phyloP scores from a whole-genome alignment of 2,888 invertebrate species.

The Elgonia sp. region DNA sequence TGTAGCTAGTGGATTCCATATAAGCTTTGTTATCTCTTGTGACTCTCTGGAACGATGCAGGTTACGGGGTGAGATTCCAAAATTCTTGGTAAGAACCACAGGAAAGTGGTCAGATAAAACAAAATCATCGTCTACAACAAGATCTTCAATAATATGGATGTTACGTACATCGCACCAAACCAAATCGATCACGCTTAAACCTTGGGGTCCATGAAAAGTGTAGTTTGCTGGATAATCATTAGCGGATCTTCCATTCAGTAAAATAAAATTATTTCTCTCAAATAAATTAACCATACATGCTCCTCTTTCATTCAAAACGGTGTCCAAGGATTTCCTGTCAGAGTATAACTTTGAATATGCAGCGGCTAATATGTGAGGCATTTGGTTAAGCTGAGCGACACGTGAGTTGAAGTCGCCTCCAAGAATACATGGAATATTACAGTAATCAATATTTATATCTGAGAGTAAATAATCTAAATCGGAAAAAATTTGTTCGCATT shows the following conservation, averaged over 20 bases:
- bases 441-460: neutral
- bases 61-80: too few species aligned
- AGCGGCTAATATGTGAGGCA: neutral
- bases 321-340: neutral
- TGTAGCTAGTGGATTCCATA: too few species aligned
- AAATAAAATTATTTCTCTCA: slow-evolving; percentile 12
- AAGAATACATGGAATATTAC: slow-evolving; percentile 8
- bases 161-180: slow-evolving; percentile 15
- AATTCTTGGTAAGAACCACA: neutral
- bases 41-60: too few species aligned
- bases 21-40: too few species aligned
- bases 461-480: neutral
- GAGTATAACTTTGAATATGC: too few species aligned
- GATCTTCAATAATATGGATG: neutral
- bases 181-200: slow-evolving; percentile 8
- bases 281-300: neutral
- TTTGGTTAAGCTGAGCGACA: slow-evolving; percentile 5
- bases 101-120: slow-evolving; percentile 18
- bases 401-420: slow-evolving; percentile 31
- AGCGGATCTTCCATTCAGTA: slow-evolving; percentile 19
- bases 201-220: neutral
- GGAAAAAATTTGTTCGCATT: neutral
- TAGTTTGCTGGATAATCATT: slow-evolving; percentile 8
- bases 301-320: neutral
- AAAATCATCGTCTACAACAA: neutral